These are phyloP conservation scores for Porites lutea DNA, from an alignment of 64 coral and sea anemone genomes.

Conservation along the genomic window DNA sequence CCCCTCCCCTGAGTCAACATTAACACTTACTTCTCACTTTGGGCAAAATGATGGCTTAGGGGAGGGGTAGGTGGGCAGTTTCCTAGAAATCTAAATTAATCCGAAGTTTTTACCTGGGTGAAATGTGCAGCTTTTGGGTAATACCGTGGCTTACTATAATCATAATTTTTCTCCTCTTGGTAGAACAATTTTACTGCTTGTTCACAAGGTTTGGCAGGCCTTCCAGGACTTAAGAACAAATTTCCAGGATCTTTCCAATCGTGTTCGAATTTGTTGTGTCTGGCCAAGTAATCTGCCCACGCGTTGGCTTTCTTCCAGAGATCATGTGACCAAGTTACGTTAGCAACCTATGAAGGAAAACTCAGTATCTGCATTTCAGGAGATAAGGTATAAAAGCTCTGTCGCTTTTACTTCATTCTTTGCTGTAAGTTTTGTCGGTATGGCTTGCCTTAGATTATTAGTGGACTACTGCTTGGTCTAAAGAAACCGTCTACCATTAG, in stretches of 20 bases:
- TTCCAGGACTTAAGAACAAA: slow-evolving; percentile 4
- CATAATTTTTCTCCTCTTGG: slow-evolving; percentile 25
- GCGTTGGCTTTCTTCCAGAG: not conserved
- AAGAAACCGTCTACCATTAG: too few species aligned
- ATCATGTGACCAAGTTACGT: slow-evolving; percentile 10
- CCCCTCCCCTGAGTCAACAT: too few species aligned
- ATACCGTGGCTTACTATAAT: slow-evolving; percentile 19
- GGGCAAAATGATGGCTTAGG: too few species aligned
- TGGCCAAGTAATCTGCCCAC: slow-evolving; percentile 29
- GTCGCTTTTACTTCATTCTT: too few species aligned
- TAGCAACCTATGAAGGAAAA: not conserved
- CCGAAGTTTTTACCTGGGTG: slow-evolving; percentile 17
- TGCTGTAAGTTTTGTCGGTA: too few species aligned
- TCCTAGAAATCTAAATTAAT: too few species aligned
- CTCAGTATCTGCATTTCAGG: not conserved
- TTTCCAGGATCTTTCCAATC: slow-evolving; percentile 1
- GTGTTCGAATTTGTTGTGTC: not conserved
- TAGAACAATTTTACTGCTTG: slow-evolving; percentile 15
- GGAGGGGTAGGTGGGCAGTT: too few species aligned
- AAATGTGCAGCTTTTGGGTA: slow-evolving; percentile 1
- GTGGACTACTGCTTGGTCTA: too few species aligned
- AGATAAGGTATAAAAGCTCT: not conserved
- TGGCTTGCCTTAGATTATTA: too few species aligned
- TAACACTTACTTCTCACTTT: too few species aligned
- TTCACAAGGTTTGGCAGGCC: not conserved